Evolutionary conservation across 1,140 invertebrate species (phyloP).

Genomic region (Drosophila asahinai): DNA sequence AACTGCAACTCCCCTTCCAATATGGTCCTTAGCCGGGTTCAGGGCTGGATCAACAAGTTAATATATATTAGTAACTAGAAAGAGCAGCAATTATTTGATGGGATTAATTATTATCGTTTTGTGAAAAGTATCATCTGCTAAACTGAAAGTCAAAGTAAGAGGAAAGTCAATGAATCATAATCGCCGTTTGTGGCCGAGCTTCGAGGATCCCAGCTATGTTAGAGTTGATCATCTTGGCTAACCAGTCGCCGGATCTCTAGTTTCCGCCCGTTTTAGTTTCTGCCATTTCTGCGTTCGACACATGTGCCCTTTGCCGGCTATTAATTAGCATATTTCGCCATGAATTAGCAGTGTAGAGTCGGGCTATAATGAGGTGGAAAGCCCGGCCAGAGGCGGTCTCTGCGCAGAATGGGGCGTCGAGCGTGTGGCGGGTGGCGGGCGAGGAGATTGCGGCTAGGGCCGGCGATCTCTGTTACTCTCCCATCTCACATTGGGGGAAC

Average conservation of each 20-base stretch:
- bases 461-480: conserved; percentile 15
- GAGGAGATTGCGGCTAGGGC: not conserved
- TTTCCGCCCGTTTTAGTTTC: not conserved
- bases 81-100: too few species aligned
- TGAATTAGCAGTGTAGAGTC: conserved; percentile 63
- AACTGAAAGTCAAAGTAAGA: too few species aligned
- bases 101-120: too few species aligned
- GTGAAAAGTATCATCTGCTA: too few species aligned
- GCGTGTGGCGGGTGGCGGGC: not conserved
- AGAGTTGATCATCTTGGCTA: conserved; percentile 5
- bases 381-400: conserved; percentile 26
- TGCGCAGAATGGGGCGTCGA: conserved; percentile 10
- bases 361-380: conserved; percentile 70
- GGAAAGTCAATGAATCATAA: conserved; percentile 1
- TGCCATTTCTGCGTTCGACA: conserved; percentile 6
- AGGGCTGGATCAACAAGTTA: not conserved
- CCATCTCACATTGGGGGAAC: not conserved
- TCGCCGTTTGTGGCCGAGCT: not conserved
- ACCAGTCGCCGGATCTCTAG: conserved; percentile 1
- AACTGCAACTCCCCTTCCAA: not conserved
- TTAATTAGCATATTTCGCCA: conserved; percentile 78
- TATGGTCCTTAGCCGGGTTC: not conserved
- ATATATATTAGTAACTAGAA: too few species aligned
- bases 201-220: not conserved
- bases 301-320: conserved; percentile 42